Conservation (phyloP, 2,797 vertebrate species). For the Mareca strepera region DNA sequence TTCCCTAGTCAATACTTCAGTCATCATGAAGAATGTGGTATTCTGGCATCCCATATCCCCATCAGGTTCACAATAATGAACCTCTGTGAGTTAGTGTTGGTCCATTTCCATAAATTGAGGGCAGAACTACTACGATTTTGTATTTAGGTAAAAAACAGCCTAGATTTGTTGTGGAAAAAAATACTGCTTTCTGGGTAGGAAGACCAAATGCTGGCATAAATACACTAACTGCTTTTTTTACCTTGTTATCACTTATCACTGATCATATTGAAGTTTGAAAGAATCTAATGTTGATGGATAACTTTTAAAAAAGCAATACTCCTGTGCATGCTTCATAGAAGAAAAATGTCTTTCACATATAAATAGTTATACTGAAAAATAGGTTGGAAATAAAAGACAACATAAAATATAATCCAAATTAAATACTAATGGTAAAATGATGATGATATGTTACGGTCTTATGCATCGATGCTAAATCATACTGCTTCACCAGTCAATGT, state of each 20-base stretch:
- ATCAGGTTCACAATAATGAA: background rate
- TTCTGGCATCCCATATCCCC: background rate
- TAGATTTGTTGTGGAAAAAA: background rate
- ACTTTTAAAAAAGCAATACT: conserved; percentile 1
- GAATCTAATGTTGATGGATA: background rate
- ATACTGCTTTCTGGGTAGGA: background rate
- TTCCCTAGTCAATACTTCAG: background rate
- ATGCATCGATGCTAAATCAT: conserved; percentile 38
- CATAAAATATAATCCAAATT: conserved; percentile 30
- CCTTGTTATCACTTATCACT: background rate
- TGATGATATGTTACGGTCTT: conserved; percentile 20
- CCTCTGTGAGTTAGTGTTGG: background rate
- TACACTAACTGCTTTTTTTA: background rate
- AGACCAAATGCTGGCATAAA: background rate
- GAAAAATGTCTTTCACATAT: background rate
- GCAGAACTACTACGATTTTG: background rate
- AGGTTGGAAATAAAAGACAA: conserved; percentile 35
- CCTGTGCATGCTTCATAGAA: background rate
- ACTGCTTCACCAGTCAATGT: conserved; percentile 36
- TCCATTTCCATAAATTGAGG: background rate
- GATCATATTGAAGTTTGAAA: background rate
- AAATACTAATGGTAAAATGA: conserved; percentile 58
- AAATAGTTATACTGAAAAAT: conserved; percentile 2
- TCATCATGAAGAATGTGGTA: background rate
- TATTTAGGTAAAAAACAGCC: background rate